A percentile compares a stretch with the other conserved stretches of the same genome.
Conservation (phyloP, 2,888 invertebrate genomes). For the Cylindroiulus punctatus region DNA sequence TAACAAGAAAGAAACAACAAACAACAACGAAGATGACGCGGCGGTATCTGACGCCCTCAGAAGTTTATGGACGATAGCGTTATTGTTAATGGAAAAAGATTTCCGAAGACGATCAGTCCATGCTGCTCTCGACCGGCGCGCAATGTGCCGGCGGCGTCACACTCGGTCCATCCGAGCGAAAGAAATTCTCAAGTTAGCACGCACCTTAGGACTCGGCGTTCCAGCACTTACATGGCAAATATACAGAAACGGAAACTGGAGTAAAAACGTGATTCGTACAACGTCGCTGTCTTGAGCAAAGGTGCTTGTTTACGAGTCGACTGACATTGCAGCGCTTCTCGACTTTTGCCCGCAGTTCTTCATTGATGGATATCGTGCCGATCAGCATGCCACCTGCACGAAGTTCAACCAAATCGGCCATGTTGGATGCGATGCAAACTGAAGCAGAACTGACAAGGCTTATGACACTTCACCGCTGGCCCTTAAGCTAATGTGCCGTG, state of each 20-base stretch:
- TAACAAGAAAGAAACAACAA: conserved; percentile 36
- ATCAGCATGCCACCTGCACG: too few relatives aligned
- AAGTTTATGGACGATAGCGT: conserved; percentile 34
- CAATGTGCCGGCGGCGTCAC: neutral
- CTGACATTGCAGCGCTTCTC: too few relatives aligned
- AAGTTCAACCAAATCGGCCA: too few relatives aligned
- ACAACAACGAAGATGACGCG: conserved; percentile 22
- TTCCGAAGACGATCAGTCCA: neutral
- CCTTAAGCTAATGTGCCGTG: too few relatives aligned
- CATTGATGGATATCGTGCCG: too few relatives aligned
- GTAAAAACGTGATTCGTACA: conserved; percentile 1
- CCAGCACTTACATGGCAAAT: conserved; percentile 39
- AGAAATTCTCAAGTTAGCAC: neutral
- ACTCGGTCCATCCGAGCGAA: neutral
- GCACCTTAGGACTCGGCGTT: neutral
- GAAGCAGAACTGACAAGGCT: too few relatives aligned
- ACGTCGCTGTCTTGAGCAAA: conserved; percentile 15
- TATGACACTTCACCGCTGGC: too few relatives aligned
- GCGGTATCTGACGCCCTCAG: neutral
- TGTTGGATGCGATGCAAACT: too few relatives aligned
- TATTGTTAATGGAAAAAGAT: neutral
- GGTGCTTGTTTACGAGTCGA: neutral
- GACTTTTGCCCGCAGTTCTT: too few relatives aligned
- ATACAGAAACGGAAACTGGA: conserved; percentile 4
- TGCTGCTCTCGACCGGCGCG: neutral